Conservation (phyloP, 2,888 invertebrate species). For the Ernsta delagoae region DNA sequence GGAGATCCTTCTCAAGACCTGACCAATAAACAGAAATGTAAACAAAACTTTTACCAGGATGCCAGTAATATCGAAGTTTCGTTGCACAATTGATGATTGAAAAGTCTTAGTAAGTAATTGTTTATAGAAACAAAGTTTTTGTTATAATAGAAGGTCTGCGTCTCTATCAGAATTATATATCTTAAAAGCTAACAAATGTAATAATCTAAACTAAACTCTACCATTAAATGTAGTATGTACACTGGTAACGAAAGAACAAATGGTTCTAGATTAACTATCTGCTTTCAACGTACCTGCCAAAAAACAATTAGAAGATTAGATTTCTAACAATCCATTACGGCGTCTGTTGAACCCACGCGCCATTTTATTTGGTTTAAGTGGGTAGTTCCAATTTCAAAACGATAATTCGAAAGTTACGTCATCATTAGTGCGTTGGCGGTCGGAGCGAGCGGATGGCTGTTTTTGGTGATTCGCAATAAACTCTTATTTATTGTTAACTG, state of each 20-base stretch:
- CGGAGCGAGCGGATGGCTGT: conserved; percentile 46
- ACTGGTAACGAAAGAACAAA: not conserved
- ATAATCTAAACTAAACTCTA: no score
- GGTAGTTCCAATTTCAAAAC: conserved; percentile 46
- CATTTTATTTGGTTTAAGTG: conserved; percentile 44
- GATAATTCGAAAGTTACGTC: conserved; percentile 43
- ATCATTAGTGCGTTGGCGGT: conserved; percentile 57
- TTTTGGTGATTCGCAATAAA: conserved; percentile 40
- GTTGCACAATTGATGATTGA: no score
- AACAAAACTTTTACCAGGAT: no score
- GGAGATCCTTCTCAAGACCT: no score
- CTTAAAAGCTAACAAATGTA: not conserved
- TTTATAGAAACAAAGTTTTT: no score
- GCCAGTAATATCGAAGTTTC: no score
- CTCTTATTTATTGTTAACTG: conserved; percentile 29
- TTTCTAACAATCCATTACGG: conserved; percentile 29
- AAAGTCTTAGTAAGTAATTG: no score
- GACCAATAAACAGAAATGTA: no score
- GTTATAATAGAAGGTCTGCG: no score
- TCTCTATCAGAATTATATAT: no score
- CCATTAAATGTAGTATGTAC: no score
- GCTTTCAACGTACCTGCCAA: conserved; percentile 17
- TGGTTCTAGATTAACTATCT: conserved; percentile 2
- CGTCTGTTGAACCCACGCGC: conserved; percentile 39
- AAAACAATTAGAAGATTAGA: conserved; percentile 17